Evolutionary conservation across 2,888 invertebrate species (phyloP).

Genomic region (Nymphalis polychloros): DNA sequence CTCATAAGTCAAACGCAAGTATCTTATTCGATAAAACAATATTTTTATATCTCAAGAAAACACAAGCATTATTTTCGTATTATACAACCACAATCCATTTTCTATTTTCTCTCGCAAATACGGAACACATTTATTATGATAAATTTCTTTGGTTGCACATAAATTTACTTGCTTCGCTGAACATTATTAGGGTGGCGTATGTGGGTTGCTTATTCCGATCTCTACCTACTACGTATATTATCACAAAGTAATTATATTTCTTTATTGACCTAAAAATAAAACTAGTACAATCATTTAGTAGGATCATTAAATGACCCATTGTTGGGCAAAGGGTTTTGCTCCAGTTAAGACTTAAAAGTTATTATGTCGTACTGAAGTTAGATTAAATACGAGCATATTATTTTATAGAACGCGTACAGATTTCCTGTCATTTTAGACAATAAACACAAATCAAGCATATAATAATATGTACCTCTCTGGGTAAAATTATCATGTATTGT

Average conservation of each 20-base stretch:
- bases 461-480: too few relatives aligned
- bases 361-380: too few relatives aligned
- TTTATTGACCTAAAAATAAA: too few relatives aligned
- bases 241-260: not conserved
- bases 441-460: too few relatives aligned
- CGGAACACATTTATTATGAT: slow-evolving; percentile 40
- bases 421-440: too few relatives aligned
- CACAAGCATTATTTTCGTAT: slow-evolving; percentile 13
- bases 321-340: too few relatives aligned
- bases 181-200: slow-evolving; percentile 19
- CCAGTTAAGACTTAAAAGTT: too few relatives aligned
- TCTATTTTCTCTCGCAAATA: slow-evolving; percentile 30
- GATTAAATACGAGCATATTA: too few relatives aligned
- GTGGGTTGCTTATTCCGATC: not conserved
- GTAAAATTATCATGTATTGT: too few relatives aligned
- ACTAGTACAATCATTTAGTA: too few relatives aligned
- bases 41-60: slow-evolving; percentile 14
- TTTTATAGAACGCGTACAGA: too few relatives aligned
- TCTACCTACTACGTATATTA: not conserved
- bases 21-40: slow-evolving; percentile 2
- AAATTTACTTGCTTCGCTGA: slow-evolving; percentile 41
- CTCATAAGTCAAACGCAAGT: not conserved
- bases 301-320: too few relatives aligned
- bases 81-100: slow-evolving; percentile 22
- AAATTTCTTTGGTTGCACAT: slow-evolving; percentile 40